Evolutionary conservation across 2,113 vertebrate genomes (phyloP).

Genomic region (Nanorana parkeri): DNA sequence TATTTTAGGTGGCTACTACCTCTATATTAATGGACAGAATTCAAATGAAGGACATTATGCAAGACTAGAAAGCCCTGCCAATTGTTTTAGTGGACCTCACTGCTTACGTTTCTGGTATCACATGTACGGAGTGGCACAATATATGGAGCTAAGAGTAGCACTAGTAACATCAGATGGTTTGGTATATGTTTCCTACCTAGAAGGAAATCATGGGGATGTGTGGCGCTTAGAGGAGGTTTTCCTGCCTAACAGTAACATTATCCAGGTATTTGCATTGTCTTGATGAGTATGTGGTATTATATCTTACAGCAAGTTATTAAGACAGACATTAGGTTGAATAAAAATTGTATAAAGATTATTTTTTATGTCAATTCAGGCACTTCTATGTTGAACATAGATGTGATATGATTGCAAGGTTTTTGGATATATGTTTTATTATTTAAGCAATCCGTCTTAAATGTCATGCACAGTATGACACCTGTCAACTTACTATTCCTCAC

Average conservation of each 20-base stretch:
- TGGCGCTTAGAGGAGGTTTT: slow-evolving; percentile 68
- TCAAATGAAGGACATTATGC: slow-evolving; percentile 67
- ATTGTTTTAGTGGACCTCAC: slow-evolving; percentile 65
- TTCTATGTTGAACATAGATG: too few relatives aligned
- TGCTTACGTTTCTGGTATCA: slow-evolving; percentile 85
- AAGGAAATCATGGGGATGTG: slow-evolving; percentile 68
- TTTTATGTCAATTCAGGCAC: too few relatives aligned
- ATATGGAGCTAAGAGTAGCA: too few relatives aligned
- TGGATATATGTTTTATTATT: too few relatives aligned
- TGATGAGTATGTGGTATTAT: neutral
- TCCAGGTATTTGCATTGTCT: slow-evolving; percentile 65
- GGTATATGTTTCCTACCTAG: neutral
- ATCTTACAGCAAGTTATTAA: too few relatives aligned
- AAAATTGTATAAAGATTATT: too few relatives aligned
- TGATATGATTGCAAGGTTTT: too few relatives aligned
- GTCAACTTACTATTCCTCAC: too few relatives aligned
- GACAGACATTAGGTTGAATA: too few relatives aligned
- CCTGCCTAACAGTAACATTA: slow-evolving; percentile 61
- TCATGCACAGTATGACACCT: too few relatives aligned
- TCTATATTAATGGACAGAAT: slow-evolving; percentile 73
- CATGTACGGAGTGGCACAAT: slow-evolving; percentile 73
- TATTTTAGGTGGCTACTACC: slow-evolving; percentile 78
- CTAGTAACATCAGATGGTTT: too few relatives aligned
- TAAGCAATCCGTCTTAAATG: too few relatives aligned
- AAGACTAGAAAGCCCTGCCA: slow-evolving; percentile 70